Percentiles rank a stretch among this genome's conserved stretches.
These are phyloP conservation scores for Dissostichus mawsoni DNA, from an alignment of 2,113 vertebrate species.

Conservation along the genomic window DNA sequence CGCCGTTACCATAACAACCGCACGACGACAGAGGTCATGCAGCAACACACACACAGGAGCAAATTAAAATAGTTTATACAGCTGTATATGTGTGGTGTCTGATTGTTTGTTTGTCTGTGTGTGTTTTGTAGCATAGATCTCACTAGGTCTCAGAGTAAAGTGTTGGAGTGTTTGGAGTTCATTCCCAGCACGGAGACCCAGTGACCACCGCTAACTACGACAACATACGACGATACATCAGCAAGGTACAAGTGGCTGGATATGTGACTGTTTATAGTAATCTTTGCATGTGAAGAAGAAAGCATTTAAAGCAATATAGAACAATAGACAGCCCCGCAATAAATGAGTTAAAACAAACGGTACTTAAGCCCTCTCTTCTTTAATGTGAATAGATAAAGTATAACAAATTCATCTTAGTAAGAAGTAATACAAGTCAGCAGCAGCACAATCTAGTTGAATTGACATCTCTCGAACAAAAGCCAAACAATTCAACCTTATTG, in stretches of 20 bases:
- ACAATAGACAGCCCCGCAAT: not conserved
- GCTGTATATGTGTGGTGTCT: constrained; percentile 9
- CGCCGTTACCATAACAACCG: constrained; percentile 91
- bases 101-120: constrained; percentile 46
- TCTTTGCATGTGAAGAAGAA: not conserved
- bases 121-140: constrained; percentile 76
- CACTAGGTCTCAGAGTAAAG: constrained; percentile 92
- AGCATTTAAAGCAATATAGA: not conserved
- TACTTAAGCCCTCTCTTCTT: not conserved
- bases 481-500: not conserved
- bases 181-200: constrained; percentile 90
- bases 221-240: constrained; percentile 92
- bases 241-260: constrained; percentile 86
- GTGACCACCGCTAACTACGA: constrained; percentile 92
- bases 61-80: not conserved
- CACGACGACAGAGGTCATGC: constrained; percentile 86
- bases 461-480: not conserved
- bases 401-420: not conserved
- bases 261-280: not conserved
- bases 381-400: not conserved
- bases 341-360: not conserved
- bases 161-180: constrained; percentile 93
- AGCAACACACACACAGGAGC: not conserved
- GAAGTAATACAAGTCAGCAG: not conserved
- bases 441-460: not conserved